Evolutionary conservation across 2,888 invertebrate genomes (phyloP).

Genomic region (Caenorhabditis drosophilae): DNA sequence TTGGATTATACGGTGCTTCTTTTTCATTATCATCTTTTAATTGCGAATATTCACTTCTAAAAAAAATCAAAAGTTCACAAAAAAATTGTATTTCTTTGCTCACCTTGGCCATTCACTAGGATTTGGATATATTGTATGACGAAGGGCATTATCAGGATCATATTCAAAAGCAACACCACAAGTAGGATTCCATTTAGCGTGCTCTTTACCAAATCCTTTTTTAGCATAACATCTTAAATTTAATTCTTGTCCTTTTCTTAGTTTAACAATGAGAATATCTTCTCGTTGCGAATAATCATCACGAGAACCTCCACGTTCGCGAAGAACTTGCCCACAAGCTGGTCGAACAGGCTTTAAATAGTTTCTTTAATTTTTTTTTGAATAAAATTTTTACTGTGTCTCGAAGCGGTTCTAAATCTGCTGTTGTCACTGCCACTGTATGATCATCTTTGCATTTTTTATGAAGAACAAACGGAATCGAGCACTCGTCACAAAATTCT

Average conservation of each 20-base stretch:
- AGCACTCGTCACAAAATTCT: constrained; percentile 96
- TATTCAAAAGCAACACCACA: constrained; percentile 98
- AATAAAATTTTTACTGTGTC: constrained; percentile 7
- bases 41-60: constrained; percentile 28
- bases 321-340: constrained; percentile 34
- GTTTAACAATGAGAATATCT: constrained; percentile 79
- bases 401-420: constrained; percentile 6
- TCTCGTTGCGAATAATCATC: constrained; percentile 35
- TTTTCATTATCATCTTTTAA: constrained; percentile 71
- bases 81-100: constrained; percentile 78
- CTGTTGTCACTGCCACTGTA: constrained; percentile 88
- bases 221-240: constrained; percentile 94
- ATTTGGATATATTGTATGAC: constrained; percentile 78
- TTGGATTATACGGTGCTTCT: constrained; percentile 91
- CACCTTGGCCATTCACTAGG: constrained; percentile 80
- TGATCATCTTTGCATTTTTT: constrained; percentile 93
- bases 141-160: constrained; percentile 95
- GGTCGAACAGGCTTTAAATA: constrained; percentile 11
- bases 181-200: constrained; percentile 99
- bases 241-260: constrained; percentile 86
- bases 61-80: constrained; percentile 2
- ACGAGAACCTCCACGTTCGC: constrained; percentile 20
- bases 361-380: background rate
- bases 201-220: constrained; percentile 94
- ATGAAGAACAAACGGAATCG: constrained; percentile 94